A percentile compares a stretch with the other conserved stretches of the same genome.
phyloP scores from a whole-genome alignment of 2,888 invertebrate species.

The Octonoba sinensis region DNA sequence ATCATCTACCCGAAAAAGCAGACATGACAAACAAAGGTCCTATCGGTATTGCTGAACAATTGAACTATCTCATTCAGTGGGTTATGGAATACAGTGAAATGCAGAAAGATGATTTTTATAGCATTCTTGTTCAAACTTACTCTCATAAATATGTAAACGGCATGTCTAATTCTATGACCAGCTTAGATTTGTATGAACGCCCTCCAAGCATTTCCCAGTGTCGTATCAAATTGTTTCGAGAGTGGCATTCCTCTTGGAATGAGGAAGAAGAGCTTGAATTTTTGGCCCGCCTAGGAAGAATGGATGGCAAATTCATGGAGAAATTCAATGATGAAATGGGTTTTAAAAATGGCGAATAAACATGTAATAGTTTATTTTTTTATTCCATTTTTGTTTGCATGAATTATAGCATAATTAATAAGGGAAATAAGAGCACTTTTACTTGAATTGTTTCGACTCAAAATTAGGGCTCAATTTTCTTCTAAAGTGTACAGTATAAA shows the following conservation, averaged over 20 bases:
- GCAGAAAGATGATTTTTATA: slow-evolving; percentile 86
- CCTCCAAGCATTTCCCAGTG: slow-evolving; percentile 72
- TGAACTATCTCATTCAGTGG: slow-evolving; percentile 87
- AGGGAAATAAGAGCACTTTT: too few relatives aligned
- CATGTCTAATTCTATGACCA: slow-evolving; percentile 53
- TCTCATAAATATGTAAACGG: slow-evolving; percentile 66
- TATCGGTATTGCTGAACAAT: slow-evolving; percentile 73
- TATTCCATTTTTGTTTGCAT: slow-evolving; percentile 49
- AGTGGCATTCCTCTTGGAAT: slow-evolving; percentile 72
- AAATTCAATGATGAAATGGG: slow-evolving; percentile 68
- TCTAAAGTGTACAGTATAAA: too few relatives aligned
- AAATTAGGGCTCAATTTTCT: too few relatives aligned
- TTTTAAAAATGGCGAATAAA: slow-evolving; percentile 37
- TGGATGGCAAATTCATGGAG: slow-evolving; percentile 69
- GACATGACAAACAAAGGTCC: slow-evolving; percentile 58
- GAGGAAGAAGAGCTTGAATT: slow-evolving; percentile 69
- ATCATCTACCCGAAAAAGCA: not conserved
- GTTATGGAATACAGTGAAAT: slow-evolving; percentile 90
- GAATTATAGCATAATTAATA: slow-evolving; percentile 2
- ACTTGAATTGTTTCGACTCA: too few relatives aligned
- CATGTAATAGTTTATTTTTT: slow-evolving; percentile 33
- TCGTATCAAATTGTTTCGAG: slow-evolving; percentile 71
- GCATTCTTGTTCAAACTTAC: slow-evolving; percentile 80
- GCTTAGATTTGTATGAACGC: slow-evolving; percentile 66
- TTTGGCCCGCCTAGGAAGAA: slow-evolving; percentile 68